Base-by-base conservation (phyloP, 2,888 invertebrate genomes). In the Drosophila rellima region DNA sequence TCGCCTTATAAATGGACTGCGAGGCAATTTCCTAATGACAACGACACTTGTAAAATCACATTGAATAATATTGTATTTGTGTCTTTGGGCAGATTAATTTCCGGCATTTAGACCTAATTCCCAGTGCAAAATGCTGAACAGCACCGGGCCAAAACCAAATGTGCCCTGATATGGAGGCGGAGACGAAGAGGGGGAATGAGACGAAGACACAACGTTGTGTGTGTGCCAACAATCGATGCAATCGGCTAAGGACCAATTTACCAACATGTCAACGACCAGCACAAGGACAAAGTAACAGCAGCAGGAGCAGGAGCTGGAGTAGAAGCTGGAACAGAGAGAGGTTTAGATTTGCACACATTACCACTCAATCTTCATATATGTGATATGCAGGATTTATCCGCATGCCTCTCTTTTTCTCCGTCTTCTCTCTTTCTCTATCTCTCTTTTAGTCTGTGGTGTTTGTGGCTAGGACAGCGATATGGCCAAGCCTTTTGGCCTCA, bases 331-430 rank as follows among this genome's bases (percentile, higher is more conserved):
- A 23, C 29, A 39, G 31, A 7, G 56, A 67, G 67, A 79, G 78
- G 74, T 75, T 85, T 88, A 75, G 86, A 85, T 85, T 86, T 86
- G 86, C 86, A 81, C 88, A 85, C 86, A 85, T 86, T 85, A 86
- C 86, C 86, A 88, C 85, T 85, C 88, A 85, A 85, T 85, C 86
- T 88, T 85, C 88, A 86, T 86, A 83, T 71, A 78, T 71, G 73
- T 70, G 73, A 74, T 83, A 79, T 79, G 84, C 84, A 70, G 86
- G 82, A 86, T 70, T 80, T 82, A 75, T 64, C 54, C 61, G 50
- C 59, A 56, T 40, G 31, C n/a, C 45, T 2, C 11, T 15, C 39
- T 40, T 18, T 20, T 15, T 50, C n/a, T 61, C 31, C 23, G 31
- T 56, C 20, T 15, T 23, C 40, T 71, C 26, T 31, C 54, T 33